A percentile compares a stretch with the other conserved stretches of the same genome.
Evolutionary conservation across 2,797 vertebrate species (phyloP).

Genomic region (Oryzias dopingdopingensis): DNA sequence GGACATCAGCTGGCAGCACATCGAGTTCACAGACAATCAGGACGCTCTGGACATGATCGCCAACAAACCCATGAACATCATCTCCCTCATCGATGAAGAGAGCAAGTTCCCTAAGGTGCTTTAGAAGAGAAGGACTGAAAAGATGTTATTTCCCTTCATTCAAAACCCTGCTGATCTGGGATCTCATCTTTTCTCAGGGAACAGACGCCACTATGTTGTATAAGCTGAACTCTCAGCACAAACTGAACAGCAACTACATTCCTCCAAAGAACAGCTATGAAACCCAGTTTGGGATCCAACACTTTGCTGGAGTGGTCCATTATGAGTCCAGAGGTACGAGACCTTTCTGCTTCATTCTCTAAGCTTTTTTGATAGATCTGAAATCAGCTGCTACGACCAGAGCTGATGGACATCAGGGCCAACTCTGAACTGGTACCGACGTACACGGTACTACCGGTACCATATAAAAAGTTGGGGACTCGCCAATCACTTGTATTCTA

Average conservation of each 20-base stretch:
- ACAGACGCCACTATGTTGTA: slow-evolving; percentile 94
- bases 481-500: too few species aligned
- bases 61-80: slow-evolving; percentile 98
- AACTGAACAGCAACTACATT: slow-evolving; percentile 89
- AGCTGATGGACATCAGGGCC: too few species aligned
- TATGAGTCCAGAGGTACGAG: slow-evolving; percentile 90
- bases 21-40: slow-evolving; percentile 98
- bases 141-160: not conserved
- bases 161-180: not conserved
- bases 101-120: slow-evolving; percentile 97
- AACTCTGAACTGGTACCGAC: too few species aligned
- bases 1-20: slow-evolving; percentile 98
- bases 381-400: too few species aligned
- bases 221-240: slow-evolving; percentile 96
- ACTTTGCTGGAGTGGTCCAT: slow-evolving; percentile 94
- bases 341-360: not conserved
- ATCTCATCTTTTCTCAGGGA: slow-evolving; percentile 73
- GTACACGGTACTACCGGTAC: too few species aligned
- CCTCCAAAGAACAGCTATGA: slow-evolving; percentile 90
- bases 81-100: slow-evolving; percentile 97
- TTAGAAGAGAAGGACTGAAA: not conserved
- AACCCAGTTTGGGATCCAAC: slow-evolving; percentile 95
- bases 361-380: not conserved
- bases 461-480: too few species aligned
- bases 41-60: slow-evolving; percentile 98